Percentiles rank a stretch among this genome's conserved stretches.
Evolutionary conservation across 2,113 vertebrate species (phyloP).

Genomic region (Prionailurus bengalensis): DNA sequence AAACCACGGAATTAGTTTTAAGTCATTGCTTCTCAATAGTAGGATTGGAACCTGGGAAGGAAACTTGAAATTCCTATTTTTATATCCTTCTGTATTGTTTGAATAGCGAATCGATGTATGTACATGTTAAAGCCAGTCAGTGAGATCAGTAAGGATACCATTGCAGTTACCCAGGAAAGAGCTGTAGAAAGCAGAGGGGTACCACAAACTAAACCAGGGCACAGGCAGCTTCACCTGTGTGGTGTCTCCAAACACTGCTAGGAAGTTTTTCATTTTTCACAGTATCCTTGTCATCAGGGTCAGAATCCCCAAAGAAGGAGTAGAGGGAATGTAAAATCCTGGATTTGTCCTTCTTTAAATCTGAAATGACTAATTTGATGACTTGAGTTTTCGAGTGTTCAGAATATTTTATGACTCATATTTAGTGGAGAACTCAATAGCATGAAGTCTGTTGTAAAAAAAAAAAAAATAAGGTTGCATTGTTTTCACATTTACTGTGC

Average conservation of each 20-base stretch:
- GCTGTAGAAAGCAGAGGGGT: background rate
- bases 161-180: background rate
- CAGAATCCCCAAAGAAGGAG: background rate
- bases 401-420: slow-evolving; percentile 3
- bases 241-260: background rate
- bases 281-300: background rate
- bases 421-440: background rate
- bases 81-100: background rate
- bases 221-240: background rate
- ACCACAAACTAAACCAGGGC: background rate
- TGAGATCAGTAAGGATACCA: background rate
- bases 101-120: background rate
- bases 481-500: background rate
- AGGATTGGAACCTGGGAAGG: background rate
- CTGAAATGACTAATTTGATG: background rate
- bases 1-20: slow-evolving; percentile 41
- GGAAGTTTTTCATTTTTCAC: background rate
- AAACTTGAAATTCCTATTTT: slow-evolving; percentile 32
- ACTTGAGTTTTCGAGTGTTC: background rate
- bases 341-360: background rate
- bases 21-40: background rate
- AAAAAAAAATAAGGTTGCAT: background rate
- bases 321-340: background rate
- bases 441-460: background rate
- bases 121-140: background rate